Percentiles rank a stretch among this genome's conserved stretches.
These are phyloP conservation scores for Urechis unicinctus DNA, from an alignment of 2,888 invertebrate species.

Conservation along the genomic window DNA sequence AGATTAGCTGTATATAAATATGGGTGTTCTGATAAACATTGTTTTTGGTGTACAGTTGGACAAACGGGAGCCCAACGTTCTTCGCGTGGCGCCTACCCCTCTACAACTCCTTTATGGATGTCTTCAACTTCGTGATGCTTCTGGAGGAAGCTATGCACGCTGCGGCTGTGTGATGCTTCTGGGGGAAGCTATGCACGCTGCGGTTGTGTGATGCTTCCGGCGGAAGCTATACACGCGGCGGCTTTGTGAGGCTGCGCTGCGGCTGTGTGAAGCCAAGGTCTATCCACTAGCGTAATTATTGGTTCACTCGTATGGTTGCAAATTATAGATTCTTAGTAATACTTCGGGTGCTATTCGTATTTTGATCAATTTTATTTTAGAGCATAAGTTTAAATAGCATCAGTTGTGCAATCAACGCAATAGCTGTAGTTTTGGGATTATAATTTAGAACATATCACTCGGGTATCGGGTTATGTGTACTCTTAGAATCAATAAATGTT, in stretches of 20 bases:
- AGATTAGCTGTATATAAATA: neutral
- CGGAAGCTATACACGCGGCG: slow-evolving; percentile 7
- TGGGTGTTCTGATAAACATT: neutral
- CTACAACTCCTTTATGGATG: slow-evolving; percentile 56
- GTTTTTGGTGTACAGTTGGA: slow-evolving; percentile 51
- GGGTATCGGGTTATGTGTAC: too few relatives aligned
- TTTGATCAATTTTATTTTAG: too few relatives aligned
- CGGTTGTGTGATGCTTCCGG: slow-evolving; percentile 37
- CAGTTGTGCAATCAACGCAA: too few relatives aligned
- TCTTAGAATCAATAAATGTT: too few relatives aligned
- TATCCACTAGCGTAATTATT: too few relatives aligned
- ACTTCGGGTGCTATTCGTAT: too few relatives aligned
- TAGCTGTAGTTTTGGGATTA: too few relatives aligned
- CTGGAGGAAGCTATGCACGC: slow-evolving; percentile 20
- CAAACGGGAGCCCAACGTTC: slow-evolving; percentile 53
- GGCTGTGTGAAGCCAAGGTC: too few relatives aligned
- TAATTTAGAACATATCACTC: too few relatives aligned
- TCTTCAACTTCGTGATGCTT: slow-evolving; percentile 45
- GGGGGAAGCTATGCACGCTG: slow-evolving; percentile 7
- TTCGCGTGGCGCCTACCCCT: slow-evolving; percentile 56
- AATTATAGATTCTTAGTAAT: too few relatives aligned
- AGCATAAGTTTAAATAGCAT: too few relatives aligned
- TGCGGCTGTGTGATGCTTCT: slow-evolving; percentile 37
- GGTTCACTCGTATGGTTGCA: neutral
- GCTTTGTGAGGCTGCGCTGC: slow-evolving; percentile 32